phyloP scores from a whole-genome alignment of 1,140 invertebrate species.

The Megathymus violae region DNA sequence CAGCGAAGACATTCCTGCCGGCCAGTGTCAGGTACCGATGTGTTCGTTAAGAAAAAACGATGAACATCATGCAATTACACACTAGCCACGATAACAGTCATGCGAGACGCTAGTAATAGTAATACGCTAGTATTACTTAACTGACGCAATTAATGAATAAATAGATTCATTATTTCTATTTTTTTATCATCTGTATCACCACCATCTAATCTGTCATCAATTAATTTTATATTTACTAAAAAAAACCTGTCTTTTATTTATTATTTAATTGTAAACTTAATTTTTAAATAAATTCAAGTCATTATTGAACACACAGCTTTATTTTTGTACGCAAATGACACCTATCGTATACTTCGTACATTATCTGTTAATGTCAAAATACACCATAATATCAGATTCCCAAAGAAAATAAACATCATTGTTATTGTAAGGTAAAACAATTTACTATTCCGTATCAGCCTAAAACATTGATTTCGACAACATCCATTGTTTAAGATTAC shows the following conservation, averaged over 20 bases:
- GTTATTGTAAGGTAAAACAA: conserved; percentile 14
- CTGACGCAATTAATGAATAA: conserved; percentile 1
- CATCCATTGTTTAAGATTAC: conserved; percentile 45
- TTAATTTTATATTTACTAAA: background rate
- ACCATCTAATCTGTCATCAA: no score
- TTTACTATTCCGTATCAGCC: conserved; percentile 13
- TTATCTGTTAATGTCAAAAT: no score
- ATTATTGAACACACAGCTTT: no score
- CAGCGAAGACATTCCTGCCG: conserved; percentile 62
- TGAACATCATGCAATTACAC: conserved; percentile 53
- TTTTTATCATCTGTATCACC: background rate
- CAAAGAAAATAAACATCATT: conserved; percentile 11
- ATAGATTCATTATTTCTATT: background rate
- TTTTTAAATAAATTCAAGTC: no score
- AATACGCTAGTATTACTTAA: conserved; percentile 29
- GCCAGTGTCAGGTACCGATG: conserved; percentile 74
- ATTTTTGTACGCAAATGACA: no score
- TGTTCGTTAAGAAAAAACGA: conserved; percentile 53
- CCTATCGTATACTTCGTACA: no score
- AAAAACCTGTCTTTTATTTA: no score
- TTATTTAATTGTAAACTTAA: no score
- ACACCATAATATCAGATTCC: background rate
- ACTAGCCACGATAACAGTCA: conserved; percentile 43
- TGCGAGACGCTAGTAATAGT: conserved; percentile 45
- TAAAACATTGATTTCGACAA: conserved; percentile 36